Percentiles rank a stretch among this genome's conserved stretches.
Evolutionary conservation across 2,797 vertebrate species (phyloP).

Genomic region (Rachycentron canadum): DNA sequence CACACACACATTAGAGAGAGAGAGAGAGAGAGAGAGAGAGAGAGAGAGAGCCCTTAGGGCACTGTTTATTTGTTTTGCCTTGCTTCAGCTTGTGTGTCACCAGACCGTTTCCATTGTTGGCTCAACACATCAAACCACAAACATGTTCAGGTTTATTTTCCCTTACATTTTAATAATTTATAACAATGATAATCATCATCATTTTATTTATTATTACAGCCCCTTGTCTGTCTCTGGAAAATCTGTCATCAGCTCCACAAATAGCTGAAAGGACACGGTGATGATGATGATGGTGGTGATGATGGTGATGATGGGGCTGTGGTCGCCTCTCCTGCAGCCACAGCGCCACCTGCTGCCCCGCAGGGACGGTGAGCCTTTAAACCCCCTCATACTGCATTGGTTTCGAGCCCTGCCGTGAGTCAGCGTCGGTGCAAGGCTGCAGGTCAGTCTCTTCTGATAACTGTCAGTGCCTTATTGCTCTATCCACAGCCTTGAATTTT

Average conservation of each 20-base stretch:
- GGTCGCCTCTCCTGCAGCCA: not conserved
- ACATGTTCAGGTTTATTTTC: not conserved
- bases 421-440: slow-evolving; percentile 66
- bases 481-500: not conserved
- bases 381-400: slow-evolving; percentile 20
- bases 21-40: too few species aligned
- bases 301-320: not conserved
- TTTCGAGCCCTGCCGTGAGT: slow-evolving; percentile 64
- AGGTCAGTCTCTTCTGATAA: slow-evolving; percentile 28
- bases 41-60: not conserved
- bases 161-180: not conserved
- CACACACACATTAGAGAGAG: too few species aligned
- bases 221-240: not conserved
- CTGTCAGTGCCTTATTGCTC: not conserved
- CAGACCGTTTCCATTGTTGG: not conserved
- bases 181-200: not conserved
- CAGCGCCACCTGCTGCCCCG: slow-evolving; percentile 72
- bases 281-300: not conserved
- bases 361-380: not conserved
- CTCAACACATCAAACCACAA: not conserved
- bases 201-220: not conserved
- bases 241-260: not conserved
- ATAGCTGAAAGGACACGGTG: not conserved
- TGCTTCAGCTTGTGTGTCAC: not conserved
- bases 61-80: not conserved